Percentiles rank a stretch among this genome's conserved stretches.
Evolutionary conservation across 1,140 invertebrate genomes (phyloP).

Genomic region (Linepithema humile): DNA sequence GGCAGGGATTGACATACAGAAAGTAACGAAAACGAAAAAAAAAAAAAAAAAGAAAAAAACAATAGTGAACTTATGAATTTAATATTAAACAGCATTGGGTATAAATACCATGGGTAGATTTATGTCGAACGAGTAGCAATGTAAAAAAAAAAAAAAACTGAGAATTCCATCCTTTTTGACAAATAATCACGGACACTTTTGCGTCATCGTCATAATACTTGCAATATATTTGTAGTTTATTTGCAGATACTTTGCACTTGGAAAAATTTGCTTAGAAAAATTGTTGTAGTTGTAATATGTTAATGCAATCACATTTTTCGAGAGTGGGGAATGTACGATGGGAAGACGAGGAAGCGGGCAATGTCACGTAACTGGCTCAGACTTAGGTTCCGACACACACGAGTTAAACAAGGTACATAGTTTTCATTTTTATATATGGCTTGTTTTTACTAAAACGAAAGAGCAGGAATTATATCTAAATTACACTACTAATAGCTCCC

Average conservation of each 20-base stretch:
- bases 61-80: slow-evolving; percentile 67
- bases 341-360: not conserved
- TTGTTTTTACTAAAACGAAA: slow-evolving; percentile 42
- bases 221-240: slow-evolving; percentile 51
- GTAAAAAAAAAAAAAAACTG: slow-evolving; percentile 59
- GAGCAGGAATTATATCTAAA: slow-evolving; percentile 50
- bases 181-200: slow-evolving; percentile 57
- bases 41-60: slow-evolving; percentile 33
- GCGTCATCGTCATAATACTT: slow-evolving; percentile 27
- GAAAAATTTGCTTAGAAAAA: slow-evolving; percentile 57
- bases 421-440: slow-evolving; percentile 60
- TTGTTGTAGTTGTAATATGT: slow-evolving; percentile 51
- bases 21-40: slow-evolving; percentile 58
- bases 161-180: slow-evolving; percentile 64
- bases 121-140: slow-evolving; percentile 41
- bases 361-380: slow-evolving; percentile 44
- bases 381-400: slow-evolving; percentile 19
- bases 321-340: not conserved
- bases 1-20: slow-evolving; percentile 69
- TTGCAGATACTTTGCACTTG: slow-evolving; percentile 55
- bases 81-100: slow-evolving; percentile 61
- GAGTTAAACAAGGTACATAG: slow-evolving; percentile 26
- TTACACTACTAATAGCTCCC: slow-evolving; percentile 36
- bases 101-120: slow-evolving; percentile 59
- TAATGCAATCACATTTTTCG: slow-evolving; percentile 40